Base-by-base conservation (phyloP, 2,113 vertebrate species). In the Serinus canaria region DNA sequence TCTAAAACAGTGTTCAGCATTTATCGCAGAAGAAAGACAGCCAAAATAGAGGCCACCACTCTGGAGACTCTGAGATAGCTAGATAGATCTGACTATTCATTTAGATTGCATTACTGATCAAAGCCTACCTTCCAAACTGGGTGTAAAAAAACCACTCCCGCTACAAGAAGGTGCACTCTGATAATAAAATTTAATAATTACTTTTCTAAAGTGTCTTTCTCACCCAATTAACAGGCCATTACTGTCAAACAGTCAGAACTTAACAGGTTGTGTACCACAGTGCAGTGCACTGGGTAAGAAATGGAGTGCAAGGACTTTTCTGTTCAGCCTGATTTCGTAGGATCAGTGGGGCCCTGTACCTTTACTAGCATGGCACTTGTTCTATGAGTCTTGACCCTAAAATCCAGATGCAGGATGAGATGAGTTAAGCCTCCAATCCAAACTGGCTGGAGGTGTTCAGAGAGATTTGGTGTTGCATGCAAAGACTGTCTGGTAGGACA, bases 51-150 rank as follows among this genome's bases (percentile, higher is more conserved):
- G 72, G 75, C 63, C 68, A 93, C 79, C 59, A 91, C 85, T 87
- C 87, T 80, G 66, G 87, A 87, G 91, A 92, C 84, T 66, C 46
- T 52, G 60, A 77, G 72, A 94, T 74, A 90, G 46, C 33, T 83
- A 35, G 50, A 83, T 67, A 85, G 41, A 77, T 86, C 68, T 88
- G 73, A 90, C 93, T 92, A 59, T 88, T 97, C 75, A 94, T 96
- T 95, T 96, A 95, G 93, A 95, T 74, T 95, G 63, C 50, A 83
- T 90, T 95, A 94, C 67, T 88, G 92, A 96, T 95, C 82, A 95
- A 94, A 95, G 82, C 43, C 83, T 11, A 77, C 43, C 30, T 86
- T 94, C 86, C 47, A 93, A 95, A 83, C 43, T 33, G 43, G 9
- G 58, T 31, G 24, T 55, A 78, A 88, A 87, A 89, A 75, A 81